Base-by-base conservation (phyloP, 2,113 vertebrate species). In the Siniperca knerii region DNA sequence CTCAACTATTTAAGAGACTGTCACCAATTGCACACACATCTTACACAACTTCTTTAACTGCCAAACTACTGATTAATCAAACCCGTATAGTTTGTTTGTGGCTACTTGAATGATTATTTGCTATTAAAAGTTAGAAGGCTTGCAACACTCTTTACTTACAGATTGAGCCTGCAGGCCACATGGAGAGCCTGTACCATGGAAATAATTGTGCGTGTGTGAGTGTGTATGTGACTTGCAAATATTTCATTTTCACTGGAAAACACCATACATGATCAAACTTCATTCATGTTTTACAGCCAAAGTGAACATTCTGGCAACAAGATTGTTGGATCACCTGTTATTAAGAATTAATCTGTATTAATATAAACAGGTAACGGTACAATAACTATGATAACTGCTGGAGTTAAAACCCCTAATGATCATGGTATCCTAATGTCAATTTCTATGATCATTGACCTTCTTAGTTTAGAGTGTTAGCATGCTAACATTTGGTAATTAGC, bases 1-100 rank as follows among this genome's bases (percentile, higher is more conserved):
- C 72, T 60, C 82, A 81, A 85, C 77, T 89, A 77, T 89, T 85
- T 83, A 79, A 70, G 66, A 91, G 74, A 89, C 84, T 87, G 92
- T 92, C 89, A 88, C 67, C 37, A 55, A 78, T 89, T 75, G 72
- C 84, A 78, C 50, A 88, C 68, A 80, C 57, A 69, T 80, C 68
- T 84, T 71, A 69, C 29, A 76, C 73, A 81, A 37, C 50, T 44
- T 50, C 4, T 77, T 52, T 1, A 66, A 74, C 77, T 66, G 74
- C 57, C 64, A 9, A 65, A 57, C 7, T 50, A 23, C n/a, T 52
- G 21, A 84, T 69, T 68, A 54, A 57, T 84, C 25, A 68, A 58
- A 67, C 4, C n/a, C 13, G 35, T 12, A 33, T 46, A 68, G 23
- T 57, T 81, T 42, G 29, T 61, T 66, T 62, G 18, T 61, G 62